phyloP scores from a whole-genome alignment of 2,797 vertebrate species.

The Sparus aurata region DNA sequence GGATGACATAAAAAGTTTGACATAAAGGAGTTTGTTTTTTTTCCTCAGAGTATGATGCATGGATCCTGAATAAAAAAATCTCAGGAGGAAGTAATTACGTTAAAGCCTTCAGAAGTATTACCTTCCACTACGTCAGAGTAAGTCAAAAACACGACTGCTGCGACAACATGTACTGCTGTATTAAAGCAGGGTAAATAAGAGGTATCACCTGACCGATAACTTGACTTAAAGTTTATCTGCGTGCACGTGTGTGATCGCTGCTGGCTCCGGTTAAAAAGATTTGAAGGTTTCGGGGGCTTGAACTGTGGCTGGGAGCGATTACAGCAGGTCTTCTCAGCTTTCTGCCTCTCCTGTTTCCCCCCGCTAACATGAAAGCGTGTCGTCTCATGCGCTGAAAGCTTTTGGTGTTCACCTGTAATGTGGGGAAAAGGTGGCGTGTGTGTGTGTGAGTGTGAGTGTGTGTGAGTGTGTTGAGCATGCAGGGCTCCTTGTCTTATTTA shows the following conservation, averaged over 20 bases:
- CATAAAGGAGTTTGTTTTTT: too few relatives aligned
- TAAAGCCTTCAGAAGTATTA: too few relatives aligned
- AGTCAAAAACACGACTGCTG: neutral
- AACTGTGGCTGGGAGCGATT: slow-evolving; percentile 53
- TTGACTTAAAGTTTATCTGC: slow-evolving; percentile 1
- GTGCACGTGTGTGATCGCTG: neutral
- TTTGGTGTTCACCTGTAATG: slow-evolving; percentile 72
- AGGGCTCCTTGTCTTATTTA: slow-evolving; percentile 77
- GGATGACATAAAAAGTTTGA: too few relatives aligned
- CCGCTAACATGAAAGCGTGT: slow-evolving; percentile 77
- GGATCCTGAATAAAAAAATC: too few relatives aligned
- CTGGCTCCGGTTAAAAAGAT: slow-evolving; percentile 20
- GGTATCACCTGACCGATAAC: neutral
- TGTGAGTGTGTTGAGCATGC: slow-evolving; percentile 19
- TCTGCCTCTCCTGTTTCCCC: slow-evolving; percentile 58
- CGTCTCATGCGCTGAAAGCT: slow-evolving; percentile 73
- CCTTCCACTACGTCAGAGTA: too few relatives aligned
- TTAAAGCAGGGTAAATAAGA: neutral
- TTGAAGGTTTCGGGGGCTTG: neutral
- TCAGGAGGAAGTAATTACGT: too few relatives aligned
- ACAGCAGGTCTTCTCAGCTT: slow-evolving; percentile 72
- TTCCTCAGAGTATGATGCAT: too few relatives aligned
- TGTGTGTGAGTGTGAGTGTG: slow-evolving; percentile 37
- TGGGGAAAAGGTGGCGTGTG: slow-evolving; percentile 34
- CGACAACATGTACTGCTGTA: slow-evolving; percentile 1